Conservation (phyloP, 92 coral and sea anemone genomes). For the Palythoa grandis region DNA sequence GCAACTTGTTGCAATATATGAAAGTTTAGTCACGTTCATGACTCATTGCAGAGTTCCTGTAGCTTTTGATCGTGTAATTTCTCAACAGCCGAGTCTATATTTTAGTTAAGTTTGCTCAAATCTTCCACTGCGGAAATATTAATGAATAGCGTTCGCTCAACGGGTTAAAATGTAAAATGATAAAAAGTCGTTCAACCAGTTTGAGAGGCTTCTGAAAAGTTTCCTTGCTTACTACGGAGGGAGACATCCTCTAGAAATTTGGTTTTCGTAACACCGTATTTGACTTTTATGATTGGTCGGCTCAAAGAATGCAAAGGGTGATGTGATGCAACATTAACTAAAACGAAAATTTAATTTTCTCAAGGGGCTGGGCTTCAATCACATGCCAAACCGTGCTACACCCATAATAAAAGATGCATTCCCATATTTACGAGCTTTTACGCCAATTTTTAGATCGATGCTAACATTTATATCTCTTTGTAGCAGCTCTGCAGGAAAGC, state of each 20-base stretch:
- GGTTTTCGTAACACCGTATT: constrained; percentile 34
- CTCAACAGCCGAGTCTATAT: too few species aligned
- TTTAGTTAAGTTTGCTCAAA: too few species aligned
- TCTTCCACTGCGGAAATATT: too few species aligned
- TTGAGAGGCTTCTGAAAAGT: background rate
- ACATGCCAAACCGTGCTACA: constrained; percentile 31
- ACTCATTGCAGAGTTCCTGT: background rate
- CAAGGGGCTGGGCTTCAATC: constrained; percentile 21
- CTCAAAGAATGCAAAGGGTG: constrained; percentile 32
- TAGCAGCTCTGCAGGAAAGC: constrained; percentile 19
- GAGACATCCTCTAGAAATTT: background rate
- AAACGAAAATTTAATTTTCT: constrained; percentile 28
- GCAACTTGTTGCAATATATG: background rate
- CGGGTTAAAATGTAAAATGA: background rate
- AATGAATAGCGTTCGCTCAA: too few species aligned
- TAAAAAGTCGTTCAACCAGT: background rate
- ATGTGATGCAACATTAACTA: constrained; percentile 41
- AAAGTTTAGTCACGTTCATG: constrained; percentile 11
- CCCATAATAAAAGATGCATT: background rate
- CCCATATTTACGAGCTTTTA: background rate
- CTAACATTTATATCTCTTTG: background rate
- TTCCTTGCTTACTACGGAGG: background rate
- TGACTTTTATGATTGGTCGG: constrained; percentile 11
- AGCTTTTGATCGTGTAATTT: background rate
- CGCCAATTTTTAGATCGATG: background rate